Evolutionary conservation across 1,140 invertebrate genomes (phyloP).

Genomic region (Oncopodura yosiiana): DNA sequence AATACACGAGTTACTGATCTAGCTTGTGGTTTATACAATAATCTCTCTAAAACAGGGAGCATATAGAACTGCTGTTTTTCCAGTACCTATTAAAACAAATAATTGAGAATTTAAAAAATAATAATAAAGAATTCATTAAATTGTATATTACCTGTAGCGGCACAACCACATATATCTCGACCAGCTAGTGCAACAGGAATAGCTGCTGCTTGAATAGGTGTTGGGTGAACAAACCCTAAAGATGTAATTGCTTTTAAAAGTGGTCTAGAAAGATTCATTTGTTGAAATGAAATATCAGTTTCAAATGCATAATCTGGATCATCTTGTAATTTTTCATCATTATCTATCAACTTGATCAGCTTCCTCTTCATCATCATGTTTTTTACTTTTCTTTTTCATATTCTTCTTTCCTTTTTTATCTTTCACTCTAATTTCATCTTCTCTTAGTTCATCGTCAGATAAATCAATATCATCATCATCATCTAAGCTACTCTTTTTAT

Average conservation of each 20-base stretch:
- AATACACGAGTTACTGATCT: constrained; percentile 70
- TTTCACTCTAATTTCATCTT: constrained; percentile 41
- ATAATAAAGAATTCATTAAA: too few relatives aligned
- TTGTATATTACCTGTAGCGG: too few relatives aligned
- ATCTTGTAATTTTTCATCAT: constrained; percentile 60
- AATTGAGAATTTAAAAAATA: too few relatives aligned
- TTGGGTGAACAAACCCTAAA: constrained; percentile 83
- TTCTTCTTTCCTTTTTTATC: constrained; percentile 41
- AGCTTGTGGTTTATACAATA: constrained; percentile 61
- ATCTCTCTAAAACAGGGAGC: constrained; percentile 87
- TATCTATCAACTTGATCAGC: constrained; percentile 42
- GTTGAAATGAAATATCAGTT: constrained; percentile 66
- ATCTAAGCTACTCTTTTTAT: constrained; percentile 12
- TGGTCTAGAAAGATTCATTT: constrained; percentile 86
- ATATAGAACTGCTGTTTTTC: constrained; percentile 98
- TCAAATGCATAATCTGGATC: constrained; percentile 52
- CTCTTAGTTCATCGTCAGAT: constrained; percentile 39
- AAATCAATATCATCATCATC: constrained; percentile 35
- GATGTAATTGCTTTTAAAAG: constrained; percentile 76
- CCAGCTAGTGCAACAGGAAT: constrained; percentile 86
- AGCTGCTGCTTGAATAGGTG: constrained; percentile 89
- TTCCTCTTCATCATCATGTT: constrained; percentile 39
- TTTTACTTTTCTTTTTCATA: constrained; percentile 39
- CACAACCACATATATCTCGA: constrained; percentile 88
- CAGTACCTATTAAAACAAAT: too few relatives aligned